phyloP scores from a whole-genome alignment of 1,140 invertebrate species.

The Formica selysi region DNA sequence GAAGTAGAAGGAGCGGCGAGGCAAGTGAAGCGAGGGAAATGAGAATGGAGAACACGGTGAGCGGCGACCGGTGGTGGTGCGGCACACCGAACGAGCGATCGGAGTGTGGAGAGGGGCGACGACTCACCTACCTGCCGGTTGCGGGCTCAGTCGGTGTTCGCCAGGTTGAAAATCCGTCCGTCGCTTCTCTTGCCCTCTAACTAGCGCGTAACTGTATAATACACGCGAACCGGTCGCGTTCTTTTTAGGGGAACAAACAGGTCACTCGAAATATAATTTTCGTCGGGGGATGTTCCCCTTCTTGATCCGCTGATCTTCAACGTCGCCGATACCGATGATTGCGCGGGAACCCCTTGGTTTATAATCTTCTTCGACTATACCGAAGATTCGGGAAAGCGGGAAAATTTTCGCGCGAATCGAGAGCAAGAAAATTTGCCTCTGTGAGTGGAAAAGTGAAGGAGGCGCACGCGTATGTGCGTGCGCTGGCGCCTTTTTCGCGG shows the following conservation, averaged over 20 bases:
- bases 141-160: slow-evolving; percentile 83
- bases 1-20: slow-evolving; percentile 58
- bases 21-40: slow-evolving; percentile 76
- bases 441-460: slow-evolving; percentile 58
- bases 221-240: slow-evolving; percentile 32
- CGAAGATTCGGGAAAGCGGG: background rate
- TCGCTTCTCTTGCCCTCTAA: slow-evolving; percentile 69
- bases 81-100: slow-evolving; percentile 44
- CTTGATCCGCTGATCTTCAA: slow-evolving; percentile 6
- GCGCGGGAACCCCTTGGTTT: background rate
- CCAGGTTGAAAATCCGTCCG: slow-evolving; percentile 84
- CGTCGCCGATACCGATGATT: background rate
- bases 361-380: background rate
- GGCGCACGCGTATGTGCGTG: slow-evolving; percentile 6
- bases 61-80: slow-evolving; percentile 74
- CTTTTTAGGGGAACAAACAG: background rate
- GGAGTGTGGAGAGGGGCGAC: slow-evolving; percentile 71
- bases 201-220: slow-evolving; percentile 38
- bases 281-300: background rate
- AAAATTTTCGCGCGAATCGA: slow-evolving; percentile 25
- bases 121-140: slow-evolving; percentile 83
- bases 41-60: slow-evolving; percentile 81
- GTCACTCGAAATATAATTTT: background rate
- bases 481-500: slow-evolving; percentile 27
- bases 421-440: background rate